These are phyloP conservation scores for Myiagra hebetior DNA, from an alignment of 2,113 vertebrate genomes.

Conservation along the genomic window DNA sequence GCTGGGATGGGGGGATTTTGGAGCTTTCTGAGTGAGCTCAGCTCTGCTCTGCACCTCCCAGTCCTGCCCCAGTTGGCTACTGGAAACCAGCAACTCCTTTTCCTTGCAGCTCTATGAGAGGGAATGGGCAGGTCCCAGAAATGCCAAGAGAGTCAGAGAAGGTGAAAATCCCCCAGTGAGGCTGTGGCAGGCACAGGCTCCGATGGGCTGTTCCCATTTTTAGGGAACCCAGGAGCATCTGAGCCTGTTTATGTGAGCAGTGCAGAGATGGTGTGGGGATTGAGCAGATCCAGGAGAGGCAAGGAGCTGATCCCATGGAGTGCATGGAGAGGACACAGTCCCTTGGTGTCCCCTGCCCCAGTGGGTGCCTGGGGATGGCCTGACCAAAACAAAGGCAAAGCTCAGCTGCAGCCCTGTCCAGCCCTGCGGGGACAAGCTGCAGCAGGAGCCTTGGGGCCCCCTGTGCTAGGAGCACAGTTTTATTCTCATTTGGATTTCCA, in stretches of 20 bases:
- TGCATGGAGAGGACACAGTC: background rate
- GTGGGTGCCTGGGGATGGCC: background rate
- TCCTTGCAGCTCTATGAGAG: background rate
- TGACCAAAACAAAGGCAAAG: background rate
- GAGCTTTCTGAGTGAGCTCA: background rate
- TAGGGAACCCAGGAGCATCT: background rate
- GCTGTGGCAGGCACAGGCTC: background rate
- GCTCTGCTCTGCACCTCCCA: background rate
- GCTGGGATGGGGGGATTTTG: accelerated
- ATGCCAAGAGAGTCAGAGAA: background rate
- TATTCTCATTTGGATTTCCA: background rate
- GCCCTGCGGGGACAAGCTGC: background rate
- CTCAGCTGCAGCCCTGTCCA: background rate
- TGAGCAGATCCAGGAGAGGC: background rate
- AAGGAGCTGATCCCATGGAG: background rate
- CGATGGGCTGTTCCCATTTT: background rate
- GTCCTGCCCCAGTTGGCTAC: background rate
- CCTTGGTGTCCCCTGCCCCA: background rate
- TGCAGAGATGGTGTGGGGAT: background rate
- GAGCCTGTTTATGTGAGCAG: background rate
- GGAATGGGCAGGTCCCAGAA: background rate
- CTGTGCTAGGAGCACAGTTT: background rate
- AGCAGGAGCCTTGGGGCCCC: no score
- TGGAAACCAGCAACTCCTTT: background rate
- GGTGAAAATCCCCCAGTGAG: background rate